Evolutionary conservation across 2,113 vertebrate species (phyloP), one percentile per base, ranked within the genome.

Genomic region (Apaloderma vittatum): DNA sequence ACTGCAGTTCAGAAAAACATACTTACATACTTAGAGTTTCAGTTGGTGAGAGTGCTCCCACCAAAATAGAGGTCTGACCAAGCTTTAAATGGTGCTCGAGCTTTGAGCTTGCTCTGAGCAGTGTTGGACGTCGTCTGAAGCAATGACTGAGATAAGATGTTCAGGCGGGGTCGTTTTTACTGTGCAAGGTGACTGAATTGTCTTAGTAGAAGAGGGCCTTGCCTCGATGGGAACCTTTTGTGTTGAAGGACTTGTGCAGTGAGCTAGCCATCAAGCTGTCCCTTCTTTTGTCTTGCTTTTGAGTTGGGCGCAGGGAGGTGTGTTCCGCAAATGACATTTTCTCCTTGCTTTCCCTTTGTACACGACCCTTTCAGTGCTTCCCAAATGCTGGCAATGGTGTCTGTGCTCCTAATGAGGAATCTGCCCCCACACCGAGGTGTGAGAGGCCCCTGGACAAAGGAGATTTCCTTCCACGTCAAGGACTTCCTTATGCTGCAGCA

Each of bases 361-460:
- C 45, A 11, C 0, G 0, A 58, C 16, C 8, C 9, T 55, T 87
- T 34, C 10, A 2, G 12, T 67, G 22, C 61, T 74, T 61, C 4
- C 62, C 72, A 52, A 3, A 0, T 17, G 15, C 32, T 80, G 59
- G 30, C 48, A 79, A 20, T 3, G 0, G 13, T 32, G 13, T 55
- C 55, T 34, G 46, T 32, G 10, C 10, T 63, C 45, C 59, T 43
- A 45, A 70, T 12, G 77, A 51, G 37, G 45, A 40, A n/a, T 66
- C 43, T 77, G 30, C 9, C 46, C 27, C 55, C 24, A 26, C 32
- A 62, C 21, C n/a, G 55, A 55, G 22, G 10, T 2, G 1, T 0
- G 0, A 79, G 49, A 63, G n/a, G 62, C 13, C 11, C 12, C 57
- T 61, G 24, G 48, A 48, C 68, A 75, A 57, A 43, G 30, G 84